phyloP scores from a whole-genome alignment of 2,797 vertebrate species.

The Leptodactylus fallax region DNA sequence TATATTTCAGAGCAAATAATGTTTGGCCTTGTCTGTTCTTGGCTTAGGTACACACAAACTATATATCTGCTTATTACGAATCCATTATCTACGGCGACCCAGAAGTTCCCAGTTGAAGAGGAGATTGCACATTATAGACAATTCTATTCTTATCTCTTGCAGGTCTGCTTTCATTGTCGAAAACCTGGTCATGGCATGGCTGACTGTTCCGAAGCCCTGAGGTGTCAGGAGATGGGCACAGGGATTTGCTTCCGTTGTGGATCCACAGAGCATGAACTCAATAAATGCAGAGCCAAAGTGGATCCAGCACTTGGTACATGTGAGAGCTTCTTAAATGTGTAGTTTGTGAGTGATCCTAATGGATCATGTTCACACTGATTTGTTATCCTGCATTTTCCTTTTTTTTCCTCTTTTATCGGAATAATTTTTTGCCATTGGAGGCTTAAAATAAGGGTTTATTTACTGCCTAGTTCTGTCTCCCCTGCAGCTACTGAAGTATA shows the following conservation, averaged over 20 bases:
- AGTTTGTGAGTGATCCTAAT: not conserved
- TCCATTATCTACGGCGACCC: not conserved
- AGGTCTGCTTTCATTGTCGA: constrained; percentile 94
- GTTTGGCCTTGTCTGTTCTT: too few relatives aligned
- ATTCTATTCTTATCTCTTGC: constrained; percentile 54
- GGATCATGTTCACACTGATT: not conserved
- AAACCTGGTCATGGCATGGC: constrained; percentile 92
- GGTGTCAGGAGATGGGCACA: constrained; percentile 87
- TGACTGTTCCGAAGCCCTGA: constrained; percentile 88
- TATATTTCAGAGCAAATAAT: too few relatives aligned
- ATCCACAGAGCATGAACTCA: constrained; percentile 93
- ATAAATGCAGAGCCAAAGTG: constrained; percentile 87
- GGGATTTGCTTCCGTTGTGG: constrained; percentile 96
- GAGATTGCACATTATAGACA: not conserved
- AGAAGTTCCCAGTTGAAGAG: not conserved
- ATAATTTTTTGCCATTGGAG: not conserved
- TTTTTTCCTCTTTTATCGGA: not conserved
- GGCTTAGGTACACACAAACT: too few relatives aligned
- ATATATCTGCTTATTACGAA: too few relatives aligned
- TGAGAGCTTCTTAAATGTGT: constrained; percentile 13
- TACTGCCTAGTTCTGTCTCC: too few relatives aligned
- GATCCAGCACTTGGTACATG: constrained; percentile 89
- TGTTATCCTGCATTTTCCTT: not conserved
- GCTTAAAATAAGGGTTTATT: too few relatives aligned
- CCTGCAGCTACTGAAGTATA: too few relatives aligned